Conservation (phyloP, 2,797 vertebrate species). For the Enoplosus armatus region DNA sequence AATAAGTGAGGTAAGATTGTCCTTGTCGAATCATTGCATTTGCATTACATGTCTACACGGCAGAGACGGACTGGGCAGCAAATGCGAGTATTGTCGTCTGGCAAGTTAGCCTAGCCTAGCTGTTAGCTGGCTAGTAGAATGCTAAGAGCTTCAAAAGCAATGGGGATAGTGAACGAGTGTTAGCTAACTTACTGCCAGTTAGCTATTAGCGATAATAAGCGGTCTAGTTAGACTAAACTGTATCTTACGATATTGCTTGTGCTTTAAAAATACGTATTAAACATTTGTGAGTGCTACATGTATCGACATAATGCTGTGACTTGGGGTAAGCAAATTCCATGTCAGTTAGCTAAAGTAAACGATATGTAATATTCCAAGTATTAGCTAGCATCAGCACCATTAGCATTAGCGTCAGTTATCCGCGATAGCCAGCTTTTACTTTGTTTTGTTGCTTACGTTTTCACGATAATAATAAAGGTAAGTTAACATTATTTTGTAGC, state of each 20-base stretch:
- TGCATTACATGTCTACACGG: not conserved
- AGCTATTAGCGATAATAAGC: constrained; percentile 20
- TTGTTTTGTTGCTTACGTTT: constrained; percentile 12
- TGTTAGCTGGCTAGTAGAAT: constrained; percentile 38
- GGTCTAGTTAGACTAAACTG: not conserved
- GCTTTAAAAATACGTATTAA: not conserved
- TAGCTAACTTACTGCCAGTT: constrained; percentile 24
- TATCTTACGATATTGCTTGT: rapidly evolving
- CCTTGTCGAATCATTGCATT: not conserved
- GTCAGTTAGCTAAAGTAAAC: not conserved
- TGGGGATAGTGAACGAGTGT: not conserved
- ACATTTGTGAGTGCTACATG: rapidly evolving
- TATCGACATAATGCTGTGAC: not conserved
- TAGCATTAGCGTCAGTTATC: not conserved
- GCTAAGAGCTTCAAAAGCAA: constrained; percentile 23
- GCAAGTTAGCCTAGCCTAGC: constrained; percentile 49
- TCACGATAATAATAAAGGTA: not conserved
- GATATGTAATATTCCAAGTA: not conserved
- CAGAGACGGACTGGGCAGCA: not conserved
- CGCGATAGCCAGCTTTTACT: not conserved
- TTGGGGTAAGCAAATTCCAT: rapidly evolving
- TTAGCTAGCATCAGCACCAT: constrained; percentile 6
- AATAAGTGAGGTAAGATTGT: constrained; percentile 63
- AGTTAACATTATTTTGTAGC: not conserved
- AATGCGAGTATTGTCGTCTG: not conserved